Base-by-base conservation (phyloP, 2,113 vertebrate genomes). In the Ctenomys sociabilis region DNA sequence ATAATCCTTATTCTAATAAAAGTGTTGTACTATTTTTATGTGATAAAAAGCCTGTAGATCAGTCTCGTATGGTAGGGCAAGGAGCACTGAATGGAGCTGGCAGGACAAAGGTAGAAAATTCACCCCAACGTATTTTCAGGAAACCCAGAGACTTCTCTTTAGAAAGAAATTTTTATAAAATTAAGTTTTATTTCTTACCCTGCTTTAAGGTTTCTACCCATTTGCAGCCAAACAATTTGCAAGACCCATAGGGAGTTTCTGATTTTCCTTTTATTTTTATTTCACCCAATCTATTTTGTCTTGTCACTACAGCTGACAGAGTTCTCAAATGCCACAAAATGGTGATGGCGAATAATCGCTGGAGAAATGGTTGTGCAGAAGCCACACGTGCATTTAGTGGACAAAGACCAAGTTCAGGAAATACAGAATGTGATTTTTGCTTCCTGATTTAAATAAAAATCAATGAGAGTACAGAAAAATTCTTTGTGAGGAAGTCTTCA, bases 221-320 rank as follows among this genome's bases (percentile, higher is more conserved):
- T 49, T 49, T 52, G 5, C 57, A 14, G 59, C 6, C 13, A 92
- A 66, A 66, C 63, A 78, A 52, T 83, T 82, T 85, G 26, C 72
- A 88, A 96, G 73, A 73, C 1, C 14, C 77, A 78, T 0, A 49
- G 37, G n/a, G 80, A 90, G 2, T 37, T 88, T 73, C 35, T 61
- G 16, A 84, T 82, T 90, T 96, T 88, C 26, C 5, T 78, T 93
- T 94, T 95, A 52, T 17, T 30, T 94, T 91, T 61, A 59, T 37
- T 19, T 90, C 17, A 43, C 3, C 26, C 16, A 88, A 37, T 54
- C 21, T 89, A 52, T 35, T 88, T 73, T 63, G n/a, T 78, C 12
- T 2, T 90, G 12, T 92, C 26, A 77, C 28, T 66, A 17, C 66
- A 35, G 14, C 5, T 95, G 16, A 57, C 10, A 49, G 24, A 95